Evolutionary conservation across 2,888 invertebrate species (phyloP).

Genomic region (Pachycephus smyrnensis): DNA sequence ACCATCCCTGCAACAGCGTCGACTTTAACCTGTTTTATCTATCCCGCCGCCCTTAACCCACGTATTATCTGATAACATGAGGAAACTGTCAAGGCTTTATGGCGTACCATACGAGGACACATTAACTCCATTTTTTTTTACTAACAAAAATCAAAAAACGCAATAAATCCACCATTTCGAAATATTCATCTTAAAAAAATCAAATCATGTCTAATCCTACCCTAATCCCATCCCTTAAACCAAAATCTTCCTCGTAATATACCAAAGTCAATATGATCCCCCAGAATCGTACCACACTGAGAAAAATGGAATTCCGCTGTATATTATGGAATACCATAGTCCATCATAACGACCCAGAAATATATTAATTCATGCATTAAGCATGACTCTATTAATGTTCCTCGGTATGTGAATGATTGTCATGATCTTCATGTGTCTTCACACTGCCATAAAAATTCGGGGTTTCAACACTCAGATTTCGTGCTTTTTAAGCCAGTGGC

Average conservation of each 20-base stretch:
- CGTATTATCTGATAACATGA: background rate
- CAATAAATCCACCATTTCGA: background rate
- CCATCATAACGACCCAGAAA: too few relatives aligned
- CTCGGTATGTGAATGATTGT: too few relatives aligned
- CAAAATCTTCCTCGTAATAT: background rate
- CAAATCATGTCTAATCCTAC: too few relatives aligned
- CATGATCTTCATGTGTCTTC: too few relatives aligned
- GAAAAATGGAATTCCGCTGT: too few relatives aligned
- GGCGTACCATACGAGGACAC: background rate
- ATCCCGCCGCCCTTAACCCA: background rate
- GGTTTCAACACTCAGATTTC: too few relatives aligned
- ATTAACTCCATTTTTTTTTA: background rate
- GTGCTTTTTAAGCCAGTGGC: too few relatives aligned
- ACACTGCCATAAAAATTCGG: too few relatives aligned
- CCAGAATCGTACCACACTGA: background rate
- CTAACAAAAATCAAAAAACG: background rate
- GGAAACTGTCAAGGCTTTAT: background rate
- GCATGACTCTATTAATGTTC: too few relatives aligned
- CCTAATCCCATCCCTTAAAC: background rate
- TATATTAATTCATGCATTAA: too few relatives aligned
- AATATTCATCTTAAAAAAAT: background rate
- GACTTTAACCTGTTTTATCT: conserved; percentile 1
- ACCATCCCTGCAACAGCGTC: background rate
- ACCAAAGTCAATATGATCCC: background rate
- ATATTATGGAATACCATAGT: too few relatives aligned